These are phyloP conservation scores for Zaprionus ghesquierei DNA, from an alignment of 1,140 invertebrate genomes.

Conservation along the genomic window DNA sequence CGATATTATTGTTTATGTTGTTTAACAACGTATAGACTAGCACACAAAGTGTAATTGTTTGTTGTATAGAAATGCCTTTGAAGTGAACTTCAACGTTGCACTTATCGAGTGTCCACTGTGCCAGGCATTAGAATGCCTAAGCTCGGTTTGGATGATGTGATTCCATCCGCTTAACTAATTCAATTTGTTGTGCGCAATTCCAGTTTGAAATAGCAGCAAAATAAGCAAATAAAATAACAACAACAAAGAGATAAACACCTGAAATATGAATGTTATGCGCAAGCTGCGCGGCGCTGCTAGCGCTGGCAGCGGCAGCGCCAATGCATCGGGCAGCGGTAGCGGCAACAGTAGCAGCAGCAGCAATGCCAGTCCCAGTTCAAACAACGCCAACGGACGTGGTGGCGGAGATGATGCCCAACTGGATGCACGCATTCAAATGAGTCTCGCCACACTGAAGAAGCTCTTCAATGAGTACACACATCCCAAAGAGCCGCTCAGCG, in stretches of 20 bases:
- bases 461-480: slow-evolving; percentile 97
- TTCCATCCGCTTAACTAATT: slow-evolving; percentile 41
- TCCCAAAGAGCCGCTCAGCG: slow-evolving; percentile 90
- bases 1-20: background rate
- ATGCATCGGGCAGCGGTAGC: slow-evolving; percentile 34
- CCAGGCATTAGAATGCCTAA: slow-evolving; percentile 25
- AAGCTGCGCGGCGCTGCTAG: slow-evolving; percentile 88
- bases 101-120: slow-evolving; percentile 1
- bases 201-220: slow-evolving; percentile 43
- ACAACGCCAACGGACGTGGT: slow-evolving; percentile 48
- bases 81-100: background rate
- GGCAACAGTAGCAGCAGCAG: slow-evolving; percentile 73
- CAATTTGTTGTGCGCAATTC: slow-evolving; percentile 35
- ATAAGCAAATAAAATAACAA: slow-evolving; percentile 85
- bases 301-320: slow-evolving; percentile 33
- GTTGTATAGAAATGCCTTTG: background rate
- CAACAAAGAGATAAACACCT: slow-evolving; percentile 80
- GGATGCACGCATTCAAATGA: slow-evolving; percentile 91
- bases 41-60: background rate
- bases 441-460: slow-evolving; percentile 97
- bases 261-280: slow-evolving; percentile 91
- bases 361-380: slow-evolving; percentile 20
- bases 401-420: slow-evolving; percentile 83
- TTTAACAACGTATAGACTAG: background rate
- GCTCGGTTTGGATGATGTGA: slow-evolving; percentile 37